phyloP scores from a whole-genome alignment of 1,140 invertebrate genomes.

The Goniozus legneri region DNA sequence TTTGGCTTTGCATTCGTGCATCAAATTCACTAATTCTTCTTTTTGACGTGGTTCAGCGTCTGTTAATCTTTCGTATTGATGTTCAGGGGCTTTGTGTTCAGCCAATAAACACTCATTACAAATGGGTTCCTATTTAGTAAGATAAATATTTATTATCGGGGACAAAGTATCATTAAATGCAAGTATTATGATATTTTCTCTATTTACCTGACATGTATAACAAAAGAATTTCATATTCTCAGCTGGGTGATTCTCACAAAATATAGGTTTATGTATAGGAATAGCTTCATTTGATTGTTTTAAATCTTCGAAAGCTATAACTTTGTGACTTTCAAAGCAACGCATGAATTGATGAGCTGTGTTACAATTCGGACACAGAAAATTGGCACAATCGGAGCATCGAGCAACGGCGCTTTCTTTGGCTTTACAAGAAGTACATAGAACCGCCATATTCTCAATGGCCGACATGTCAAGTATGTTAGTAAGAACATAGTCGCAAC shows the following conservation, averaged over 20 bases:
- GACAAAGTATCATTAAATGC: background rate
- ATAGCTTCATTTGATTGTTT: conserved; percentile 71
- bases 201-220: conserved; percentile 69
- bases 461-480: conserved; percentile 83
- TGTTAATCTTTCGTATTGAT: conserved; percentile 73
- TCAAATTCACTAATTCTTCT: conserved; percentile 70
- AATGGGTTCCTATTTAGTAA: conserved; percentile 58
- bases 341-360: conserved; percentile 92
- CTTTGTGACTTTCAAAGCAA: conserved; percentile 89
- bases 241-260: conserved; percentile 70
- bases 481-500: conserved; percentile 77
- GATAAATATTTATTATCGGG: conserved; percentile 3
- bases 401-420: conserved; percentile 87
- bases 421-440: conserved; percentile 84
- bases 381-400: conserved; percentile 90
- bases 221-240: conserved; percentile 82
- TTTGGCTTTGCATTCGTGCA: conserved; percentile 69
- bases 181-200: conserved; percentile 3
- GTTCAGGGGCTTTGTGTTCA: conserved; percentile 74
- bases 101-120: conserved; percentile 78
- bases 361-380: conserved; percentile 88
- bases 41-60: conserved; percentile 73
- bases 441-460: conserved; percentile 70
- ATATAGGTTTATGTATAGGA: conserved; percentile 78
- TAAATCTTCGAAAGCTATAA: conserved; percentile 82